Evolutionary conservation across 1,140 invertebrate species (phyloP).

Genomic region (Formica exsecta): DNA sequence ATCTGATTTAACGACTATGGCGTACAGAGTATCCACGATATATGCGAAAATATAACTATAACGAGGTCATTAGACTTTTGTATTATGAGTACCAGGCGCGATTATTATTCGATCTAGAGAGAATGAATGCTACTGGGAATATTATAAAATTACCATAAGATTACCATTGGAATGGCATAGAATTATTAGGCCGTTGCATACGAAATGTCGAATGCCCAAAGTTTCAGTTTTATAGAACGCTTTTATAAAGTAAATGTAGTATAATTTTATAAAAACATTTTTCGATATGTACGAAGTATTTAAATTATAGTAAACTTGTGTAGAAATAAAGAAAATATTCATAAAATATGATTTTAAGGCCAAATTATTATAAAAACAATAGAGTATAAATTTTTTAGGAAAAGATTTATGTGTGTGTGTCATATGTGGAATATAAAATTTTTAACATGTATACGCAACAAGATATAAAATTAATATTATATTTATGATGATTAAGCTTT

Average conservation of each 20-base stretch:
- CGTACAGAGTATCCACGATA: background rate
- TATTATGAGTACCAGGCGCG: conserved; percentile 28
- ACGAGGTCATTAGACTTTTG: conserved; percentile 49
- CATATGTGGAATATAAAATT: no score
- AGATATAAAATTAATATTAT: no score
- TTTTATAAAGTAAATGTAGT: conserved; percentile 8
- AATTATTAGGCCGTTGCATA: conserved; percentile 36
- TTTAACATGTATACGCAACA: no score
- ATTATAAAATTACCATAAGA: conserved; percentile 35
- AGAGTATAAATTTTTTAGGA: no score
- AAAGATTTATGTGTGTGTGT: no score
- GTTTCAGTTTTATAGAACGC: conserved; percentile 7
- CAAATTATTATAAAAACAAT: no score
- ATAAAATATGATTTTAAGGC: no score
- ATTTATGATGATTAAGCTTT: no score
- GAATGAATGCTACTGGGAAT: conserved; percentile 3
- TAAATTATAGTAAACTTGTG: conserved; percentile 12
- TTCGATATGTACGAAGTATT: background rate
- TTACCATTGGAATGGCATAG: conserved; percentile 3
- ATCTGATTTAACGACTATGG: conserved; percentile 56
- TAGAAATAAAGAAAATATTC: background rate
- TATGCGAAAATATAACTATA: conserved; percentile 1
- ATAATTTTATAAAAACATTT: background rate
- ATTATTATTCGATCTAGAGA: conserved; percentile 44
- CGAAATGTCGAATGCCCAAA: conserved; percentile 25